phyloP scores from a whole-genome alignment of 2,888 invertebrate species.

The Leptinotarsa haldemani region DNA sequence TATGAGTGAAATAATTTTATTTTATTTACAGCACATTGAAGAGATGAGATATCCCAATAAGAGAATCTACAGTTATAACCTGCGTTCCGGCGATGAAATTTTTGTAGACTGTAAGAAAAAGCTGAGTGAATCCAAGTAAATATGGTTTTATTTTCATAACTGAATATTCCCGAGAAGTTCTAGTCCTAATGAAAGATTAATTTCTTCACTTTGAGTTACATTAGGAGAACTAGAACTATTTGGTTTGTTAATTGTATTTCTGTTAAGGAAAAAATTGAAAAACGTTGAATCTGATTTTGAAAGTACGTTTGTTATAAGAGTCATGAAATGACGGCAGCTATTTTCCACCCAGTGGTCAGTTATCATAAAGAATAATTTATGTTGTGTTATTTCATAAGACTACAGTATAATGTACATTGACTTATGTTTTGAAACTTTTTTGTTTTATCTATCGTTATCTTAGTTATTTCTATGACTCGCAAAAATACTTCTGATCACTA shows the following conservation, averaged over 20 bases:
- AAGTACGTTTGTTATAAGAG: not conserved
- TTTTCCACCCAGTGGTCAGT: not conserved
- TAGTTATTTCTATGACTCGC: not conserved
- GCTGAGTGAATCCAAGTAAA: conserved; percentile 30
- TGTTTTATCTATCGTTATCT: not conserved
- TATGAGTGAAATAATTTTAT: no score
- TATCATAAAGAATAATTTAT: not conserved
- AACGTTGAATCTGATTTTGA: no score
- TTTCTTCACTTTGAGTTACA: not conserved
- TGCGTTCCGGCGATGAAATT: conserved; percentile 90
- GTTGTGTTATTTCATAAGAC: not conserved
- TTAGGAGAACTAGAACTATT: no score
- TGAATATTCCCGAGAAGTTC: not conserved
- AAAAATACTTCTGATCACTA: no score
- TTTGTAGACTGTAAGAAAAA: conserved; percentile 81
- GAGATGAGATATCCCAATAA: conserved; percentile 91
- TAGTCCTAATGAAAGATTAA: not conserved
- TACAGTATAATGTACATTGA: not conserved
- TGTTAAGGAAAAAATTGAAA: no score
- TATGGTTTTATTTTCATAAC: not conserved
- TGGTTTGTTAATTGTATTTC: no score
- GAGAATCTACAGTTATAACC: conserved; percentile 91
- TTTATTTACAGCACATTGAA: conserved; percentile 78
- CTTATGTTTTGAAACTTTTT: not conserved
- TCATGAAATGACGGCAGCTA: conserved; percentile 6